Conservation (phyloP, 1,140 invertebrate genomes). For the Brachionus manjavacas region DNA sequence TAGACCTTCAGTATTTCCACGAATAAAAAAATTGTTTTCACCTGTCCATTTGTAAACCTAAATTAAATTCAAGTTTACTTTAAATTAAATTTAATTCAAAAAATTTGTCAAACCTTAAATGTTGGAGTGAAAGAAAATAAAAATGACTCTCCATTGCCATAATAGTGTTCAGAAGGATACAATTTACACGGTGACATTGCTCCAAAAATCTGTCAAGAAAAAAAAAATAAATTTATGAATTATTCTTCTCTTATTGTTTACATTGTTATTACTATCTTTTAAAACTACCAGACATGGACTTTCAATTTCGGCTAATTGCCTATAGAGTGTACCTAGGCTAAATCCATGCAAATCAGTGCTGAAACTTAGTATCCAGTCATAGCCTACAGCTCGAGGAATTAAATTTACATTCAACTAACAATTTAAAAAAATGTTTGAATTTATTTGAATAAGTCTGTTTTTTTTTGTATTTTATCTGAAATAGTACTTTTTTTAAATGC, state of each 20-base stretch:
- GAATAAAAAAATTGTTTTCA: constrained; percentile 92
- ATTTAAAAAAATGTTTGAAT: background rate
- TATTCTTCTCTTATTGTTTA: constrained; percentile 50
- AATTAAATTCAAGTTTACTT: too few species aligned
- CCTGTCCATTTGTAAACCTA: constrained; percentile 94
- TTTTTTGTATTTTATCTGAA: background rate
- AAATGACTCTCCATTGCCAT: constrained; percentile 93
- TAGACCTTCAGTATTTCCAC: constrained; percentile 84
- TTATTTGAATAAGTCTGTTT: background rate
- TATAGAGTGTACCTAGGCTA: constrained; percentile 89
- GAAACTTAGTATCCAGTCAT: constrained; percentile 89
- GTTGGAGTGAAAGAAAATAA: constrained; percentile 74
- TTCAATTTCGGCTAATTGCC: constrained; percentile 83
- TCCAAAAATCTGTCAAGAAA: constrained; percentile 76
- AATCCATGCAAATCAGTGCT: constrained; percentile 94
- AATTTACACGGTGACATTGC: constrained; percentile 85
- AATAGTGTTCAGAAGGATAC: constrained; percentile 88
- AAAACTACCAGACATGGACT: constrained; percentile 85
- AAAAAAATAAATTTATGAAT: background rate
- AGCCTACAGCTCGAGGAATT: constrained; percentile 86
- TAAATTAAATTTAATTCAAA: background rate
- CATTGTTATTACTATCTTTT: constrained; percentile 84
- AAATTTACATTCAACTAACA: constrained; percentile 64
- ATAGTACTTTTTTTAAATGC: constrained; percentile 29
- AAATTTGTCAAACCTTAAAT: constrained; percentile 53